Evolutionary conservation across 2,113 vertebrate species (phyloP), one percentile per base, ranked within the genome.

Genomic region (Macroglossus sobrinus): DNA sequence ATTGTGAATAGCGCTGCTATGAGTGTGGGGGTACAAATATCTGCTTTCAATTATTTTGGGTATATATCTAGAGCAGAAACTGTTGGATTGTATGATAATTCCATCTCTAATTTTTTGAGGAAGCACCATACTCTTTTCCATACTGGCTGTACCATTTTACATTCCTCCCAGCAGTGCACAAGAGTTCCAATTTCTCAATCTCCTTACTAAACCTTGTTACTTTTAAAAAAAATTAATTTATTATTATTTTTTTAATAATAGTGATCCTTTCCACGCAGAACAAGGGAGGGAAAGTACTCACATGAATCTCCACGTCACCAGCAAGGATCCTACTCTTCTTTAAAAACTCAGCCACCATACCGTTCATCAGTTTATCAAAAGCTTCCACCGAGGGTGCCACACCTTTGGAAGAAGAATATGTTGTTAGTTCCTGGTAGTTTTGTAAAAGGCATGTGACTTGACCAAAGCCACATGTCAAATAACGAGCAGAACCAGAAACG

Each of bases 271-370:
- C 24, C n/a, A 14, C 0, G 1, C 19, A 26, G 18, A 45, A 59
- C 72, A 86, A 85, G 55, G 1, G 16, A 57, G 24, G 24, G 64
- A 38, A 82, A 97, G 95, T 97, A 99, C 99, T 99, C 98, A 99
- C 99, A n/a, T 99, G 99, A 93, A 98, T 99, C 95, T 99, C 99
- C 97, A 99, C 99, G 0, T 99, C 99, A 2, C 98, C 99, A 91
- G 99, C 99, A 69, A 99, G 99, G 95, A 98, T 98, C 91, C 96
- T 98, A 98, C 99, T 99, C 97, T 98, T 97, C 97, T 98, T 99
- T 95, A 99, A 95, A 98, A 99, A 99, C 85, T 99, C 99, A 2
- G 98, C 98, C 96, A 99, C 98, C 2, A 99, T 98, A 66, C 99
- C 98, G 66, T 97, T 99, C 97, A 99, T 95, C 92, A 99, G 97